These are phyloP conservation scores for Tetanocera ferruginea DNA, from an alignment of 2,888 invertebrate genomes.

Conservation along the genomic window DNA sequence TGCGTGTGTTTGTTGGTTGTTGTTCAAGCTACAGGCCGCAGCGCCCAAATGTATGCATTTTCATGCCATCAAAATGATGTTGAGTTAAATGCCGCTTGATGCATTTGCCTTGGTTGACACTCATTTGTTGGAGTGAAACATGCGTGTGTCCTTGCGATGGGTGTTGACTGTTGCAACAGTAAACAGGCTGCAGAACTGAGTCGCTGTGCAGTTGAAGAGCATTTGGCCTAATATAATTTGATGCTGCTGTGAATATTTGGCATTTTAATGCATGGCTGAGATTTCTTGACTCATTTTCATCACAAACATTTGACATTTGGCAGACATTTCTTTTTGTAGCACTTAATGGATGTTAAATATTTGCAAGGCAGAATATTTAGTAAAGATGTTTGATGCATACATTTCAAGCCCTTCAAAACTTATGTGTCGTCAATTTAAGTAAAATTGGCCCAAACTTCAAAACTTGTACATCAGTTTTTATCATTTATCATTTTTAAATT, in stretches of 20 bases:
- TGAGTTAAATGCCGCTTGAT: constrained; percentile 28
- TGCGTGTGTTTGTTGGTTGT: background rate
- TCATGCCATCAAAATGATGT: constrained; percentile 15
- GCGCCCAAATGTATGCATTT: constrained; percentile 16
- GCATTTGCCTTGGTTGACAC: constrained; percentile 21
- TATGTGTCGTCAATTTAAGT: background rate
- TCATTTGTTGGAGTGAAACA: constrained; percentile 15
- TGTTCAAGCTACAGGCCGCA: background rate
- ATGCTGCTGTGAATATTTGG: too few relatives aligned
- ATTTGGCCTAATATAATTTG: background rate
- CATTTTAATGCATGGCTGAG: too few relatives aligned
- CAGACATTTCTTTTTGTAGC: too few relatives aligned
- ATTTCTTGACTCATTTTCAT: too few relatives aligned
- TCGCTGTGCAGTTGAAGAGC: background rate
- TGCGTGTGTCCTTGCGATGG: constrained; percentile 2
- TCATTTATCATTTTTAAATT: background rate
- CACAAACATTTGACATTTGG: too few relatives aligned
- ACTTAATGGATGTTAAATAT: too few relatives aligned
- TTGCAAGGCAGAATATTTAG: too few relatives aligned
- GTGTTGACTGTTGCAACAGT: too few relatives aligned
- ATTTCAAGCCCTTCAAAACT: too few relatives aligned
- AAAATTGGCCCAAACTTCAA: background rate
- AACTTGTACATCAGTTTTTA: background rate
- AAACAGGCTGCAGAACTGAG: background rate
- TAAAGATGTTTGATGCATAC: too few relatives aligned